A percentile compares a stretch with the other conserved stretches of the same genome.
Conservation (phyloP, 1,140 invertebrate species). For the Drosophila saltans region DNA sequence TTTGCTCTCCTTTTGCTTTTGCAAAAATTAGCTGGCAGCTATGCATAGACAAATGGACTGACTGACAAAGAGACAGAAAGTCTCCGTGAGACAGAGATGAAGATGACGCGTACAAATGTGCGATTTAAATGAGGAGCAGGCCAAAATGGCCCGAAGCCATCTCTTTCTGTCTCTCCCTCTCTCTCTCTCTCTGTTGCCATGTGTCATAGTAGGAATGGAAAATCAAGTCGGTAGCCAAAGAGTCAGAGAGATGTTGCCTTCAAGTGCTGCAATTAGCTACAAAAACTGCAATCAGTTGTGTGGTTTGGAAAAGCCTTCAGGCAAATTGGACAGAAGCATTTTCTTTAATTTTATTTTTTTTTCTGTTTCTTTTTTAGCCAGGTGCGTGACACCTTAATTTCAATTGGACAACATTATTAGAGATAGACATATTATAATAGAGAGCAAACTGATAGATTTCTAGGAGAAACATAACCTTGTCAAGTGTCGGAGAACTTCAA, state of each 20-base stretch:
- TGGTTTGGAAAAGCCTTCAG: slow-evolving; percentile 51
- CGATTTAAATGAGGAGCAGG: slow-evolving; percentile 70
- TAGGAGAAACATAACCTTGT: slow-evolving; percentile 7
- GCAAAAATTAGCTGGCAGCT: slow-evolving; percentile 74
- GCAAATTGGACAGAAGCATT: slow-evolving; percentile 44
- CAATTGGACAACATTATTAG: slow-evolving; percentile 61
- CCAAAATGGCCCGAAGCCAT: slow-evolving; percentile 41
- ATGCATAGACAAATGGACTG: slow-evolving; percentile 34
- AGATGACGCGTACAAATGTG: slow-evolving; percentile 76
- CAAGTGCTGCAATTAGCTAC: slow-evolving; percentile 61
- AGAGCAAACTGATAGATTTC: slow-evolving; percentile 43
- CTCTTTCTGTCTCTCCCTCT: neutral
- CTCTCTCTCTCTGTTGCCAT: slow-evolving; percentile 20
- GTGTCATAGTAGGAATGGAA: slow-evolving; percentile 51
- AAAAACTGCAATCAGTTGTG: slow-evolving; percentile 60
- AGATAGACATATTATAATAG: slow-evolving; percentile 27
- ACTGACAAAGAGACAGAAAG: neutral
- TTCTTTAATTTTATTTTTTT: slow-evolving; percentile 23
- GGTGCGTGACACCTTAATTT: slow-evolving; percentile 59
- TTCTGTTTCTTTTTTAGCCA: slow-evolving; percentile 37
- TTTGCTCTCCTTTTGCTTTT: slow-evolving; percentile 36
- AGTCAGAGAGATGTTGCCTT: slow-evolving; percentile 47
- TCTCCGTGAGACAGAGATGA: slow-evolving; percentile 27
- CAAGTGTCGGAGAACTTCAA: slow-evolving; percentile 61
- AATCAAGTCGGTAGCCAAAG: slow-evolving; percentile 52